A percentile compares a stretch with the other conserved stretches of the same genome.
phyloP scores from a whole-genome alignment of 2,113 vertebrate genomes.

The Corythornis cristatus region DNA sequence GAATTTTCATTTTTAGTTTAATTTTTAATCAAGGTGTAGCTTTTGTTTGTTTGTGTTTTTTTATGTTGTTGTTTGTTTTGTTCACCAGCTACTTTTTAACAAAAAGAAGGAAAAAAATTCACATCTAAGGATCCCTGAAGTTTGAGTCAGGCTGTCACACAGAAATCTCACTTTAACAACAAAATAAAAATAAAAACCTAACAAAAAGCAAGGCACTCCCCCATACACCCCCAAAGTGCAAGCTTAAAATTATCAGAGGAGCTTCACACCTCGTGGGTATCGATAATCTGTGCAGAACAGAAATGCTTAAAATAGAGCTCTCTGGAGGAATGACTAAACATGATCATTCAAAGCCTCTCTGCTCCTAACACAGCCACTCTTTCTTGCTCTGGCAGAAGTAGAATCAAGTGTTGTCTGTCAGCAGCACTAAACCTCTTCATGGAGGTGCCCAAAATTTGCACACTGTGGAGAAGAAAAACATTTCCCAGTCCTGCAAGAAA shows the following conservation, averaged over 20 bases:
- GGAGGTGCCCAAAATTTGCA: not conserved
- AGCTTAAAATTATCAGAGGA: slow-evolving; percentile 12
- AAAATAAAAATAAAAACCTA: not conserved
- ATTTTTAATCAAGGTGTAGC: not conserved
- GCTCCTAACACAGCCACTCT: not conserved
- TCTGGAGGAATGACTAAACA: slow-evolving; percentile 49
- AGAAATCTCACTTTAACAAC: not conserved
- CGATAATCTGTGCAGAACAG: not conserved
- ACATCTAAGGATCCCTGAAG: not conserved
- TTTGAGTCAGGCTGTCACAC: not conserved
- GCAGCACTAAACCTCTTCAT: not conserved
- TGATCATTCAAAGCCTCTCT: slow-evolving; percentile 13
- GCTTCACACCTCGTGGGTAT: not conserved
- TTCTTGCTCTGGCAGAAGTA: slow-evolving; percentile 23
- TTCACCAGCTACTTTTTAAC: not conserved
- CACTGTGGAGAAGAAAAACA: not conserved
- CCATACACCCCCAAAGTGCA: not conserved
- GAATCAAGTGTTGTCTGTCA: not conserved
- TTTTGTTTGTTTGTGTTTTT: not conserved
- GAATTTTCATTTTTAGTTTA: not conserved
- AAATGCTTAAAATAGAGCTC: slow-evolving; percentile 61
- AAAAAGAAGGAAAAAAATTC: not conserved
- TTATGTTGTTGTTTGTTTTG: not conserved
- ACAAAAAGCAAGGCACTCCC: not conserved
- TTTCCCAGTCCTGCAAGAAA: not conserved